A percentile compares a stretch with the other conserved stretches of the same genome.
phyloP scores from a whole-genome alignment of 1,140 invertebrate species.

The Sinella curviseta region DNA sequence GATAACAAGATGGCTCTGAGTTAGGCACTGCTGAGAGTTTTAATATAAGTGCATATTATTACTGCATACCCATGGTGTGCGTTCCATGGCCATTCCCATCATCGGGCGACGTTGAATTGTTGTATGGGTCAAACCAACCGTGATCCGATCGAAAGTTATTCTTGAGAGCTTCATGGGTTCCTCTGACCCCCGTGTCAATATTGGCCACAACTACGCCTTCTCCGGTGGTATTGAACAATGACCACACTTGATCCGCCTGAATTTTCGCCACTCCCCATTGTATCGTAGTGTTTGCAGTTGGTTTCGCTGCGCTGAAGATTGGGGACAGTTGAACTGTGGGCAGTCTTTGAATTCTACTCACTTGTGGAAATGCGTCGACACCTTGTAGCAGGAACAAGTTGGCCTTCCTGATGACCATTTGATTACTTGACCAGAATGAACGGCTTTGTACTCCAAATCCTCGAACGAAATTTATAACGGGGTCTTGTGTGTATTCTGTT shows the following conservation, averaged over 20 bases:
- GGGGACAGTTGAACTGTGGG: neutral
- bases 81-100: constrained; percentile 4
- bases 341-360: neutral
- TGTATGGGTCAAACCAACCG: neutral
- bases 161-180: neutral
- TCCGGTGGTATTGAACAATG: neutral
- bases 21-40: no score
- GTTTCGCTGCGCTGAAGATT: neutral
- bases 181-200: neutral
- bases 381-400: neutral
- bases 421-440: constrained; percentile 5
- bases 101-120: neutral
- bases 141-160: neutral
- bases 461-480: neutral
- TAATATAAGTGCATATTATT: neutral
- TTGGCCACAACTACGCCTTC: neutral
- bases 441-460: neutral
- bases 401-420: constrained; percentile 1
- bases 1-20: no score
- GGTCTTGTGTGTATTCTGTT: neutral
- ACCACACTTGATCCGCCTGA: neutral
- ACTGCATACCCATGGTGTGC: constrained; percentile 5
- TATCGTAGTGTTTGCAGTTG: neutral
- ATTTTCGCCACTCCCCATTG: neutral
- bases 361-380: neutral